phyloP scores from a whole-genome alignment of 2,888 invertebrate species.

The Helobdella robusta region DNA sequence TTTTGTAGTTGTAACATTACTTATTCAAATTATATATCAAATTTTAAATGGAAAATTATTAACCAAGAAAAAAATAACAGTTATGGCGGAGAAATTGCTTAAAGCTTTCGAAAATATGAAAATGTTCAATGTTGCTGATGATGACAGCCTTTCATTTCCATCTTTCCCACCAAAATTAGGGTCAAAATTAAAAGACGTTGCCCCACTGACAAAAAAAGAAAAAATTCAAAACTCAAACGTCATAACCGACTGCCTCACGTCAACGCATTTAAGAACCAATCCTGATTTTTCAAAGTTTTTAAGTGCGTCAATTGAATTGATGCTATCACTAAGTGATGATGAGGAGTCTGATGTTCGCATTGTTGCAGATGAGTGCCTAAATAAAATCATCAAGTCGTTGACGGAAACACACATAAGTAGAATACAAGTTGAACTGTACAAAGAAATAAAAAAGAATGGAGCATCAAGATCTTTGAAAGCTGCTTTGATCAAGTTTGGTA shows the following conservation, averaged over 20 bases:
- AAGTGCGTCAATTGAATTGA: slow-evolving; percentile 62
- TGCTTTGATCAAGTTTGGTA: slow-evolving; percentile 66
- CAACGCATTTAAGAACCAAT: slow-evolving; percentile 53
- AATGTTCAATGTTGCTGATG: too few relatives aligned
- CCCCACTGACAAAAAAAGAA: too few relatives aligned
- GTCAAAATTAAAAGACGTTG: too few relatives aligned
- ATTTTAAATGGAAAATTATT: too few relatives aligned
- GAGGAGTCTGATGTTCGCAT: slow-evolving; percentile 67
- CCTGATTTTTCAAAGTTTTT: slow-evolving; percentile 55
- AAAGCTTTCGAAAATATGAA: too few relatives aligned
- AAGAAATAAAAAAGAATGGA: slow-evolving; percentile 72
- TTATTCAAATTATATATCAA: too few relatives aligned
- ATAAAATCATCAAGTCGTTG: slow-evolving; percentile 63
- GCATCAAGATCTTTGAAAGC: slow-evolving; percentile 62
- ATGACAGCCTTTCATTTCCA: too few relatives aligned
- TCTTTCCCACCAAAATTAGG: too few relatives aligned
- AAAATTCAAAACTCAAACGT: slow-evolving; percentile 64
- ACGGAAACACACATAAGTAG: slow-evolving; percentile 63
- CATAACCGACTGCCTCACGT: slow-evolving; percentile 64
- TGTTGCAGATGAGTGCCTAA: slow-evolving; percentile 71
- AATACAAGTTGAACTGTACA: slow-evolving; percentile 69
- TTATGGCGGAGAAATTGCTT: too few relatives aligned
- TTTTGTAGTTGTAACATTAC: too few relatives aligned
- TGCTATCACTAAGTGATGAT: slow-evolving; percentile 63
- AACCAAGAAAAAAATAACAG: too few relatives aligned